These are phyloP conservation scores for Diceros bicornis DNA, from an alignment of 2,797 vertebrate genomes.

Conservation along the genomic window DNA sequence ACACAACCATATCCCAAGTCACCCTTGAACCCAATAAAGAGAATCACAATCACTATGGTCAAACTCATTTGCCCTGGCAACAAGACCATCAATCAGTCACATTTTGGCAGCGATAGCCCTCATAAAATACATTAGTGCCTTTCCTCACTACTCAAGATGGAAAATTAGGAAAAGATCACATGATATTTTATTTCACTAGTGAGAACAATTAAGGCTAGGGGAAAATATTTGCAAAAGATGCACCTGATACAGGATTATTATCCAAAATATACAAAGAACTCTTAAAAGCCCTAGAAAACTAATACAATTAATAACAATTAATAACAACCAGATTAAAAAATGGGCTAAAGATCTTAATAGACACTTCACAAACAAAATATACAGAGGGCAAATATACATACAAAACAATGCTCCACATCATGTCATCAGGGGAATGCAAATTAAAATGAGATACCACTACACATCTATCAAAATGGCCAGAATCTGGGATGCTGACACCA, in stretches of 20 bases:
- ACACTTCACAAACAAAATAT: background rate
- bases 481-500: background rate
- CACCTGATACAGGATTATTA: background rate
- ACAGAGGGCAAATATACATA: background rate
- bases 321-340: background rate
- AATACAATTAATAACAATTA: too few species aligned
- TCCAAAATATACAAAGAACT: background rate
- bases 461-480: background rate
- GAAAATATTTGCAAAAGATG: background rate
- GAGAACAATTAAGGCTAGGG: background rate
- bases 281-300: background rate
- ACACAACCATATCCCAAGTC: background rate
- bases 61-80: background rate
- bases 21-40: slow-evolving; percentile 20
- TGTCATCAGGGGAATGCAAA: background rate
- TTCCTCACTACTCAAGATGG: background rate
- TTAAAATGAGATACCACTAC: background rate
- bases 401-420: background rate
- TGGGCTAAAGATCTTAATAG: background rate
- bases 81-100: background rate
- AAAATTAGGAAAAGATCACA: background rate
- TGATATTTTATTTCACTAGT: background rate
- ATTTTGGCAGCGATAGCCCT: background rate
- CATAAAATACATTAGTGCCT: slow-evolving; percentile 16
- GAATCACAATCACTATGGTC: background rate